Evolutionary conservation across 1,140 invertebrate species (phyloP), one percentile per base, ranked within the genome.

Genomic region (Halyomorpha halys): DNA sequence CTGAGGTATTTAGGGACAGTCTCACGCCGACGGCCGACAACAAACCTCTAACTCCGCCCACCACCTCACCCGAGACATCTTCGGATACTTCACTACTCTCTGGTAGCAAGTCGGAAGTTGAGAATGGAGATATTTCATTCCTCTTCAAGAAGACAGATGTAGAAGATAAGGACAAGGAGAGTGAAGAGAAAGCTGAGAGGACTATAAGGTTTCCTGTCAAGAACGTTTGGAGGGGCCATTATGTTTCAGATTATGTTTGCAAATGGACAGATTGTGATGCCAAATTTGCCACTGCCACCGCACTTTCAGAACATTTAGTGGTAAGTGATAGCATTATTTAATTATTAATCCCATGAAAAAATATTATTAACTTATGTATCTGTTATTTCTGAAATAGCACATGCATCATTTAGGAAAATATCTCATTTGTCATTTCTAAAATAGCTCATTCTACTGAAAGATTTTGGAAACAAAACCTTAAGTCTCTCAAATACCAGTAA

Each of bases 231-330:
- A 75, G 53, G 73, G 70, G 63, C 69, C 74, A 1, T 73, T 61
- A 62, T 15, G 71, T 76, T 16, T 79, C 80, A 34, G 80, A 78
- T 65, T 79, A 80, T 11, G 73, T 83, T 45, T 94, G 92, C 72
- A 81, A 85, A 64, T 96, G 92, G 92, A 82, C 86, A 70, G 86
- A 90, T 69, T 96, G 92, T 77, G 83, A 83, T 68, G 79, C 80
- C 68, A 82, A 81, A 71, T 86, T 89, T 67, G 87, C 90, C 59
- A 84, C 86, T 64, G 86, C 83, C 72, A 81, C 84, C 19, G 84
- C 85, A 72, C 84, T 95, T 65, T 77, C 94, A 69, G 91, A 94
- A 76, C 92, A 96, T 77, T 82, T 96, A 72, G 89, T 92, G 81
- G 87, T 90, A 68, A 69, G 69, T 61, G 21, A 25, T 30, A 3